Evolutionary conservation across 2,888 invertebrate species (phyloP), one percentile per base, ranked within the genome.

Genomic region (Julus scanicus): DNA sequence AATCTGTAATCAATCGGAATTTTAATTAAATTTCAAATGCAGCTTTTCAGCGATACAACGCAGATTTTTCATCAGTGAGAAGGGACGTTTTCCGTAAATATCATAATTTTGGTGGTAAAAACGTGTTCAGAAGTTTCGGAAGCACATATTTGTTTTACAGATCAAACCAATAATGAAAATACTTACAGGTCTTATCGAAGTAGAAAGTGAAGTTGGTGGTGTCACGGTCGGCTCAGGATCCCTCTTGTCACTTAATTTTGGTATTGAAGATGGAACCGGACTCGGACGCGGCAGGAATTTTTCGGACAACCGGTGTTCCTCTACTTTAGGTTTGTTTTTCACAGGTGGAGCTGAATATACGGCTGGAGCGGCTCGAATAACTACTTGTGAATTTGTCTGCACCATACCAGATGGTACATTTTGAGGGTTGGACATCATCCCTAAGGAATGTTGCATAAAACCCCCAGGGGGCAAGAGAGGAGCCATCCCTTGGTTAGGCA

Each of bases 331-430:
- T 71, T 84, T 84, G 53, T 84, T 89, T 87, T 89, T 90, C 86
- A 89, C 88, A 37, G 90, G 90, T 39, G 90, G 90, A 44, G 90
- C 90, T 8, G 90, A 89, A 88, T 90, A 90, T 63, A 90, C 88
- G 29, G 90, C 89, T 53, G 90, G 90, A 13, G 89, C 87, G 15
- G 63, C 86, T 39, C 17, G 15, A n/a, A 88, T 88, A 11, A 88
- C 88, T 40, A 84, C 84, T 49, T 84, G 88, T 8, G 44, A 17
- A 15, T 29, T 96, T 90, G 96, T 94, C 92, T 96, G 94, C 91
- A 95, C 93, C 0, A 94, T 94, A 0, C 95, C 93, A 37, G 91
- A 90, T 29, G 90, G 91, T 13, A 90, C 90, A 83, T 90, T 90
- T 44, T 89, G 88, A 86, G 88, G 39, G 88, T 29, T n/a, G 49